These are phyloP conservation scores for Lepus americanus DNA, from an alignment of 2,113 vertebrate genomes.

Conservation along the genomic window DNA sequence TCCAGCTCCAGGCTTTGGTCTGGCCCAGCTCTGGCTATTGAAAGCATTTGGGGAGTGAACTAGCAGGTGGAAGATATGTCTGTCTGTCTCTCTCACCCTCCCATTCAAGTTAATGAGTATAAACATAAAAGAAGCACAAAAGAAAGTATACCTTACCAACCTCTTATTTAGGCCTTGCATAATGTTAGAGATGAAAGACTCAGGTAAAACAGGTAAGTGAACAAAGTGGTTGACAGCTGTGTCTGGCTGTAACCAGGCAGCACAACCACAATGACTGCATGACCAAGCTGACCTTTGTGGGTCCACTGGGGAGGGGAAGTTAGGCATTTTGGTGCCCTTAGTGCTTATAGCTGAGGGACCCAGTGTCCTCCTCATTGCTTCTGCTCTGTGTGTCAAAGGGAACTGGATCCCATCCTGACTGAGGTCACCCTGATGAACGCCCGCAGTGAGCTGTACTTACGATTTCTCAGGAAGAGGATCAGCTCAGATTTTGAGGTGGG, in stretches of 20 bases:
- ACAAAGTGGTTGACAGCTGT: not conserved
- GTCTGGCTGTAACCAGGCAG: not conserved
- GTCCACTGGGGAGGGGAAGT: not conserved
- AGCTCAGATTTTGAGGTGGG: slow-evolving; percentile 96
- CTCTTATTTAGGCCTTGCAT: not conserved
- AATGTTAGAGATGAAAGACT: not conserved
- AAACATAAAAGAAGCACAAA: too few relatives aligned
- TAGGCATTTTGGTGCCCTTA: slow-evolving; percentile 34
- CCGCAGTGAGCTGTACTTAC: slow-evolving; percentile 96
- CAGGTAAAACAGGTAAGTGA: not conserved
- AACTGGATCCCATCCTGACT: slow-evolving; percentile 95
- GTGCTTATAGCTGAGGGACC: not conserved
- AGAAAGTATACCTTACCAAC: not conserved
- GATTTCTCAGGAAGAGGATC: slow-evolving; percentile 95
- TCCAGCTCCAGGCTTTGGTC: too few relatives aligned
- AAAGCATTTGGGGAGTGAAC: too few relatives aligned
- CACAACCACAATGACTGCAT: not conserved
- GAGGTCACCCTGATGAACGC: slow-evolving; percentile 99
- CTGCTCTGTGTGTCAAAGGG: slow-evolving; percentile 86
- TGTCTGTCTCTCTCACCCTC: too few relatives aligned
- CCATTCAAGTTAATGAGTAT: too few relatives aligned
- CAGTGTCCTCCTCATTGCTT: slow-evolving; percentile 16
- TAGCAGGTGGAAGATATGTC: too few relatives aligned
- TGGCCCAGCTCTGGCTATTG: too few relatives aligned
- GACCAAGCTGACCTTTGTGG: accelerated